Evolutionary conservation across 1,140 invertebrate genomes (phyloP), one percentile per base, ranked within the genome.

Genomic region (fruit fly (Drosophila melanogaster)): DNA sequence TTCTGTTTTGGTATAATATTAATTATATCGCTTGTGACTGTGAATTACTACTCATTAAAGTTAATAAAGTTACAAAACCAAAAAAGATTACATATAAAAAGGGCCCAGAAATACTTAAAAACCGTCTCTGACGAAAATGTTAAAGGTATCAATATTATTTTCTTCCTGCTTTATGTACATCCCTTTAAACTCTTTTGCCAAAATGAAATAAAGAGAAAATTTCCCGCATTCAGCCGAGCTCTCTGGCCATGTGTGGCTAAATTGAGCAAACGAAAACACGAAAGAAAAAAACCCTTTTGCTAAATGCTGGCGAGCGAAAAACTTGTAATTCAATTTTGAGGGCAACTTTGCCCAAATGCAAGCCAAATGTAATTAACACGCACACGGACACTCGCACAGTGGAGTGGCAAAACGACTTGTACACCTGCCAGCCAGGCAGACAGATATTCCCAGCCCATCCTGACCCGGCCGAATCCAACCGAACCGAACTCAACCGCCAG

Each of bases 341-440:
- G 50, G 33, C 51, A 75, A 86, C 81, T 73, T 86, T 79, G 62
- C 65, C 77, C 78, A 87, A 76, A 81, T 86, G 83, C 79, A 79
- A 73, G 66, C 79, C 56, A 83, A 86, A 86, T 86, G 83, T 86
- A 86, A 86, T 86, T 86, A 86, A 86, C 81, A 86, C 83, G 70
- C 69, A 86, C 70, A 81, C 69, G 50, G 26, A 66, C 54, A 67
- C 49, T 8, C 19, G 33, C 49, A 44, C 62, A 47, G 43, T 77
- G 73, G 56, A 77, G 57, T 71, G 56, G 61, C 46, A 56, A 76
- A 64, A 75, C 73, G 73, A 73, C 62, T 69, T 37, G 54, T 66
- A 60, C 83, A 86, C 83, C 83, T 86, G 77, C 65, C 69, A 61
- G 43, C 37, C 57, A 37, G 38, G 43, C 49, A 26, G 43, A 69